A percentile compares a stretch with the other conserved stretches of the same genome.
These are phyloP conservation scores for Tetrao urogallus DNA, from an alignment of 2,113 vertebrate species.

Conservation along the genomic window DNA sequence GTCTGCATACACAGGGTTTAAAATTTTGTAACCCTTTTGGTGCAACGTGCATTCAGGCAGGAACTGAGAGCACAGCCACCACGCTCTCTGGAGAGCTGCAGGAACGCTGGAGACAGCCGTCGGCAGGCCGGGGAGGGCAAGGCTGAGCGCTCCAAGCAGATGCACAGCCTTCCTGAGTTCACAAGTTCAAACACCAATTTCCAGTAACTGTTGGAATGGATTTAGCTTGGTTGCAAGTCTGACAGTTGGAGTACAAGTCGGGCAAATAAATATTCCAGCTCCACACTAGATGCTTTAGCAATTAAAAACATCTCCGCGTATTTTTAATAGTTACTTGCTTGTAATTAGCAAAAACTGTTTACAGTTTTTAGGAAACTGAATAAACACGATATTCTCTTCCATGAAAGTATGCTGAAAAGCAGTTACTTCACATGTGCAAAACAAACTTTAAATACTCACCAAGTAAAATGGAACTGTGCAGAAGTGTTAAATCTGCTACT, in stretches of 20 bases:
- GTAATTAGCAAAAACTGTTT: background rate
- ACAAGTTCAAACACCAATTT: slow-evolving; percentile 66
- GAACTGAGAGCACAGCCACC: slow-evolving; percentile 1
- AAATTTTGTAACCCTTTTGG: slow-evolving; percentile 80
- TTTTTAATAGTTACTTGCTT: background rate
- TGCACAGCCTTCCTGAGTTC: slow-evolving; percentile 64
- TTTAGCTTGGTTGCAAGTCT: slow-evolving; percentile 1
- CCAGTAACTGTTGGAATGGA: slow-evolving; percentile 51
- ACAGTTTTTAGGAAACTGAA: slow-evolving; percentile 14
- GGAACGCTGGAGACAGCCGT: background rate
- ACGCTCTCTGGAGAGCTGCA: slow-evolving; percentile 36
- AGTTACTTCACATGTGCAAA: background rate
- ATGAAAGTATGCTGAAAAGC: slow-evolving; percentile 2
- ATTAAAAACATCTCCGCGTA: slow-evolving; percentile 16
- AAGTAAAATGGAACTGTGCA: background rate
- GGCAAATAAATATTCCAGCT: slow-evolving; percentile 38
- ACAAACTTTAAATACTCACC: slow-evolving; percentile 34
- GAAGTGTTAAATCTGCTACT: slow-evolving; percentile 53
- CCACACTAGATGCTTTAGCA: background rate
- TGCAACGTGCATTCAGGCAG: slow-evolving; percentile 39
- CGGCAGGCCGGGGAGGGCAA: background rate
- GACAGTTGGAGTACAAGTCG: background rate
- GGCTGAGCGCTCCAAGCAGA: slow-evolving; percentile 15
- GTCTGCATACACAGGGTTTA: slow-evolving; percentile 79
- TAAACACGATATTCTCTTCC: background rate